Conservation (phyloP, 2,888 invertebrate genomes). For the Cryptocephalus moraei region DNA sequence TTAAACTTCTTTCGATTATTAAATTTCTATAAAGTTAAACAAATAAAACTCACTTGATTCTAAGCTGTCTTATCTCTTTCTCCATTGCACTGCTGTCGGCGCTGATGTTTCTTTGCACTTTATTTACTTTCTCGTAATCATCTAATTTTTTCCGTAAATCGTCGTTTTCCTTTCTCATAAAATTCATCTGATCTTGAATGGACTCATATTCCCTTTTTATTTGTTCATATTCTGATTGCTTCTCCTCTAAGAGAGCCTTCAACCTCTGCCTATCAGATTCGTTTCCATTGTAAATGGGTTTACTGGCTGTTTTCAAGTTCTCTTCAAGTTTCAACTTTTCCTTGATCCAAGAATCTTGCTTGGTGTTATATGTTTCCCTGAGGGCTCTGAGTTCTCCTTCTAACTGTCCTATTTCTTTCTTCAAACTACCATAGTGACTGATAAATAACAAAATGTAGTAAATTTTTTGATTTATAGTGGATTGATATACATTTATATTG, state of each 20-base stretch:
- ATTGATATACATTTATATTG: no score
- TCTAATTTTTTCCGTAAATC: conserved; percentile 70
- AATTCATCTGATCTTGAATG: conserved; percentile 61
- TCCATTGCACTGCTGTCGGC: conserved; percentile 68
- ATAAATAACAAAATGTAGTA: conserved; percentile 14
- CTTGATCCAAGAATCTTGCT: conserved; percentile 61
- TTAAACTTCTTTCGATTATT: no score
- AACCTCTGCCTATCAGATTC: conserved; percentile 56
- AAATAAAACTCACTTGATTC: conserved; percentile 41
- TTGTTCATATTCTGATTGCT: conserved; percentile 61
- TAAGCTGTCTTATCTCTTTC: conserved; percentile 61
- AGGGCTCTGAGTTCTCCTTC: conserved; percentile 55
- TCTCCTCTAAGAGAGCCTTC: conserved; percentile 61
- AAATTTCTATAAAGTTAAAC: conserved; percentile 3
- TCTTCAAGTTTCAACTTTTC: conserved; percentile 60
- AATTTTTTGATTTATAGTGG: no score
- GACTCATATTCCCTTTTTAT: conserved; percentile 57
- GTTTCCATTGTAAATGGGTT: conserved; percentile 17
- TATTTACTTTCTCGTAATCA: conserved; percentile 75
- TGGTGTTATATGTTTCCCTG: conserved; percentile 51
- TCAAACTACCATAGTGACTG: conserved; percentile 52
- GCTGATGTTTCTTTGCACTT: conserved; percentile 68
- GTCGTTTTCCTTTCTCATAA: conserved; percentile 65
- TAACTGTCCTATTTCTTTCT: conserved; percentile 50
- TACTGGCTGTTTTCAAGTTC: conserved; percentile 37